phyloP scores from a whole-genome alignment of 2,113 vertebrate species.

The Albula glossodonta region DNA sequence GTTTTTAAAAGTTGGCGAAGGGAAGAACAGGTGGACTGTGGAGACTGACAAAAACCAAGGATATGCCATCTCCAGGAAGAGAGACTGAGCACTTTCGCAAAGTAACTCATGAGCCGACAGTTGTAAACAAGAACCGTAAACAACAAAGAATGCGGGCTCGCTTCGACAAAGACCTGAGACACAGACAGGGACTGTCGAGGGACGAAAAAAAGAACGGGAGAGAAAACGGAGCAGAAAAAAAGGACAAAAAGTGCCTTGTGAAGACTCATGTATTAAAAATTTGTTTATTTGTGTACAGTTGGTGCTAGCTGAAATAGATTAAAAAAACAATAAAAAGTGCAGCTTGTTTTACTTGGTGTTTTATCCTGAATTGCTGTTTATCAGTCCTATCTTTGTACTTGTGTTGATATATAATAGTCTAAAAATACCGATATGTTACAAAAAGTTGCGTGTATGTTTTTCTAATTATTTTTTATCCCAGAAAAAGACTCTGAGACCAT shows the following conservation, averaged over 20 bases:
- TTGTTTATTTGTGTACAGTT: conserved; percentile 85
- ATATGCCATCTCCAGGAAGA: conserved; percentile 59
- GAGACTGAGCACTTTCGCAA: conserved; percentile 81
- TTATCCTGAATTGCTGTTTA: conserved; percentile 79
- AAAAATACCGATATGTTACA: conserved; percentile 76
- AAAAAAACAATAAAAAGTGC: conserved; percentile 60
- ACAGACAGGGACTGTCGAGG: not conserved
- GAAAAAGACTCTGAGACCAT: conserved; percentile 75
- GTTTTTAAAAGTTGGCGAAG: conserved; percentile 20
- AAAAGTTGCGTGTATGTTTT: conserved; percentile 80
- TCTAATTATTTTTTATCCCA: conserved; percentile 59
- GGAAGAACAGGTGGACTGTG: conserved; percentile 13
- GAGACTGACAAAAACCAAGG: conserved; percentile 39
- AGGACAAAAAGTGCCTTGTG: conserved; percentile 91
- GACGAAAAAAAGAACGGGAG: not conserved
- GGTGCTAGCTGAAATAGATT: conserved; percentile 79
- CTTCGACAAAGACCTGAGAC: conserved; percentile 46
- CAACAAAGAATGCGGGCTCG: conserved; percentile 34
- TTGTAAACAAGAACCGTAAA: conserved; percentile 42
- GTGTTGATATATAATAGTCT: conserved; percentile 81
- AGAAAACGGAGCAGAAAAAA: conserved; percentile 49
- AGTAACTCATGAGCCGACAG: conserved; percentile 36
- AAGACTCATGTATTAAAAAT: conserved; percentile 84
- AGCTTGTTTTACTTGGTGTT: conserved; percentile 77
- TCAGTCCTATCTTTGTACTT: conserved; percentile 78